These are phyloP conservation scores for Caenorhabditis briggsae DNA, from an alignment of 1,140 invertebrate genomes.

Conservation along the genomic window DNA sequence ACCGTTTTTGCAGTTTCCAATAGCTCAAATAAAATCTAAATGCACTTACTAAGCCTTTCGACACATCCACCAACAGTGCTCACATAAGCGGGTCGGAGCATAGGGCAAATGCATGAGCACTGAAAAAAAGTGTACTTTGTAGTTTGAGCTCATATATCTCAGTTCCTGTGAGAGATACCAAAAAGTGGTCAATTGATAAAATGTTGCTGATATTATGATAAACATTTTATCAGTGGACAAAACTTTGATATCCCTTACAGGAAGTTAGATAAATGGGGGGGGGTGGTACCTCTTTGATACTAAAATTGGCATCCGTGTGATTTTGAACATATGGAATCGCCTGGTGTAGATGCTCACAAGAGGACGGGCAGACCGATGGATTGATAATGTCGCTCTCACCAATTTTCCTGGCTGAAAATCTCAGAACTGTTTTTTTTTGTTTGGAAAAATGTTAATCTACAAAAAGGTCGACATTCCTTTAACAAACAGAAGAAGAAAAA, in stretches of 20 bases:
- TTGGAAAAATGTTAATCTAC: not conserved
- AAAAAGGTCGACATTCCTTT: not conserved
- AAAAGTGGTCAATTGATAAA: too few relatives aligned
- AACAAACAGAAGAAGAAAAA: too few relatives aligned
- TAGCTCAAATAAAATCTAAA: not conserved
- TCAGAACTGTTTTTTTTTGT: not conserved
- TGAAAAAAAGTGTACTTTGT: not conserved
- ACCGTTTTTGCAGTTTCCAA: too few relatives aligned
- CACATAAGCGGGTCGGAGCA: not conserved
- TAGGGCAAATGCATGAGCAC: slow-evolving; percentile 34
- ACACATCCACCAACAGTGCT: slow-evolving; percentile 9
- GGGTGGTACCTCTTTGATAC: slow-evolving; percentile 31
- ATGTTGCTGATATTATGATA: too few relatives aligned
- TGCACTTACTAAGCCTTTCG: slow-evolving; percentile 1
- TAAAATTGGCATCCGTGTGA: slow-evolving; percentile 26
- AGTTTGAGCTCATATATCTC: not conserved
- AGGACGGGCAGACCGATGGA: slow-evolving; percentile 22
- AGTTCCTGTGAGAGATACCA: too few relatives aligned
- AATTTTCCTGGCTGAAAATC: slow-evolving; percentile 7
- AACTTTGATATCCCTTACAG: too few relatives aligned
- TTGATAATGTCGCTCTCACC: slow-evolving; percentile 37
- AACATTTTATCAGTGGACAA: too few relatives aligned
- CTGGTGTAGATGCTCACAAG: slow-evolving; percentile 41
- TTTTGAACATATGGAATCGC: slow-evolving; percentile 20
- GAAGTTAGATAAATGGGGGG: too few relatives aligned